phyloP scores from a whole-genome alignment of 2,113 vertebrate genomes.

The Lagopus muta region DNA sequence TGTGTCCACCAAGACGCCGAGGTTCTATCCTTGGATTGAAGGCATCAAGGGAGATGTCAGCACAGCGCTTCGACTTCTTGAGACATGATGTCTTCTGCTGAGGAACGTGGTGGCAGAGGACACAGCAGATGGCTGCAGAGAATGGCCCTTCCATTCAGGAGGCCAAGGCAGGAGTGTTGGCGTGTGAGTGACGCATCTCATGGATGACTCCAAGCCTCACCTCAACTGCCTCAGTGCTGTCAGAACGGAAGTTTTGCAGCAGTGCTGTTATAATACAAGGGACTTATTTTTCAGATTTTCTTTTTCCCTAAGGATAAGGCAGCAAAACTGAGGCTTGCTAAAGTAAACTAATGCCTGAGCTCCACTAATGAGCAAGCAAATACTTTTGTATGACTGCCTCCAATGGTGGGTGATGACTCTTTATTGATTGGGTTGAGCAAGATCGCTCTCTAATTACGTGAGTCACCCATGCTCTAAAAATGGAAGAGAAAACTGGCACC shows the following conservation, averaged over 20 bases:
- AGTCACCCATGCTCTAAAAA: constrained; percentile 63
- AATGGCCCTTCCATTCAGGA: neutral
- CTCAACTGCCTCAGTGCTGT: rapidly evolving
- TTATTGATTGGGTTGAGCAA: constrained; percentile 75
- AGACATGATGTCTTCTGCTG: neutral
- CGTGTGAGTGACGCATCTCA: neutral
- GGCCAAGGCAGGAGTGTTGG: neutral
- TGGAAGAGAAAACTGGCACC: constrained; percentile 13
- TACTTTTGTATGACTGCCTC: neutral
- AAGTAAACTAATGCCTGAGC: constrained; percentile 28
- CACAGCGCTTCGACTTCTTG: rapidly evolving
- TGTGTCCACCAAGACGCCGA: neutral
- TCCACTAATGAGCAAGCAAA: constrained; percentile 57
- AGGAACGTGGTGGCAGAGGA: neutral
- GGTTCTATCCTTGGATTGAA: neutral
- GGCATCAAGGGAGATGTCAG: rapidly evolving
- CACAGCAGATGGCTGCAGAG: neutral
- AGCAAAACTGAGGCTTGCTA: constrained; percentile 28
- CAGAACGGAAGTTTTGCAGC: neutral
- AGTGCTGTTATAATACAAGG: neutral
- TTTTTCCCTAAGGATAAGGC: neutral
- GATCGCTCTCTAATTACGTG: constrained; percentile 73
- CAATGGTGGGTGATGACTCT: constrained; percentile 1
- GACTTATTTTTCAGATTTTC: neutral
- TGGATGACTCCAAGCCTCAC: neutral